These are phyloP conservation scores for Callipepla squamata DNA, from an alignment of 2,113 vertebrate genomes.

Conservation along the genomic window DNA sequence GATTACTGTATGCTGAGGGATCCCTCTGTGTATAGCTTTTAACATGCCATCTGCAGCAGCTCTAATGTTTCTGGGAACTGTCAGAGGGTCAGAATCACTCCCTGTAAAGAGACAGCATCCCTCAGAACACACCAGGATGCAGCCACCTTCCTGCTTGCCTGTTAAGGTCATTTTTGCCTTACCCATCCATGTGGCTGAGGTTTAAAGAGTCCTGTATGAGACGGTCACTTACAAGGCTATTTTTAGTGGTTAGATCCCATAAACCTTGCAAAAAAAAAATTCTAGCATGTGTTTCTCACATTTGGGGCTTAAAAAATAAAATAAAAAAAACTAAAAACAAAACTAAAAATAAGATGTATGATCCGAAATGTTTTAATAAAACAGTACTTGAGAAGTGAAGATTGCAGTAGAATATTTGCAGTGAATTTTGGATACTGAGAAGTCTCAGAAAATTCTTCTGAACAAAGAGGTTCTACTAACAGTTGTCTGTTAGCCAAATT, in stretches of 20 bases:
- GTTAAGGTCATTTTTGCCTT: neutral
- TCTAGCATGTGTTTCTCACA: neutral
- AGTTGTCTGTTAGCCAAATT: neutral
- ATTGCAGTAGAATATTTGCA: neutral
- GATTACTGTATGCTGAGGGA: no score
- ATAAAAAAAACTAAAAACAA: neutral
- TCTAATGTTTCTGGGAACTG: no score
- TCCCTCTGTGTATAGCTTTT: no score
- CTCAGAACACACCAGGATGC: neutral
- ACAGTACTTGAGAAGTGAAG: neutral
- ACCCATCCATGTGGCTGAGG: accelerated
- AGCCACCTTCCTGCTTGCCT: neutral
- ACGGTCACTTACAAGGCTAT: neutral
- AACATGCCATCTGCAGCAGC: no score
- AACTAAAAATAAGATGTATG: neutral
- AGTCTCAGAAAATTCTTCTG: neutral
- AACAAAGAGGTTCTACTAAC: neutral
- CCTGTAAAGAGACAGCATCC: no score
- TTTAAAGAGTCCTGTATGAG: neutral
- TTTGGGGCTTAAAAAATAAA: no score
- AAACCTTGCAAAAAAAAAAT: neutral
- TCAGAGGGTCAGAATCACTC: no score
- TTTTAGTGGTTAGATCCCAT: neutral
- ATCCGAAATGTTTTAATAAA: neutral
- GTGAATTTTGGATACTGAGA: neutral